Conservation (phyloP, 2,797 vertebrate species). For the Lindbergichthys nudifrons region DNA sequence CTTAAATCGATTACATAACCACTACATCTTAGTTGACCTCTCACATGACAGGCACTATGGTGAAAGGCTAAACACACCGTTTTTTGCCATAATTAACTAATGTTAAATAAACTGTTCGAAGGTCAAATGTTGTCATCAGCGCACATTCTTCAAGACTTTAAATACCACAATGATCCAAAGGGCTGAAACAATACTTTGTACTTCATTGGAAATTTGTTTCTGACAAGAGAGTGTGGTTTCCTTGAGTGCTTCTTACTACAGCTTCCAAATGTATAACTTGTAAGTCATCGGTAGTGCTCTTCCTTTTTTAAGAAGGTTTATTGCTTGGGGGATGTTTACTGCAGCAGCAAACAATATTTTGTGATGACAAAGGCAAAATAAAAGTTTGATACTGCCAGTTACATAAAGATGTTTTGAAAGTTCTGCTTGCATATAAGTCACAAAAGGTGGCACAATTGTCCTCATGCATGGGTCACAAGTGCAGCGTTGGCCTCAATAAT, state of each 20-base stretch:
- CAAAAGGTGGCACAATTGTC: neutral
- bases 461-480: too few relatives aligned
- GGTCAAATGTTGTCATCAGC: slow-evolving; percentile 31
- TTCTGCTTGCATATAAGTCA: neutral
- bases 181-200: slow-evolving; percentile 11
- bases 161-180: slow-evolving; percentile 6
- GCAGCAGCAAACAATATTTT: slow-evolving; percentile 9
- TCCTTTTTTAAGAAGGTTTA: slow-evolving; percentile 9
- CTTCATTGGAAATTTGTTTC: slow-evolving; percentile 20
- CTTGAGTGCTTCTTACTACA: slow-evolving; percentile 16
- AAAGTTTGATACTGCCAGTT: slow-evolving; percentile 3
- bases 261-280: slow-evolving; percentile 1
- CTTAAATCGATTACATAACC: neutral
- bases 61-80: slow-evolving; percentile 20
- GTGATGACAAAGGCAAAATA: slow-evolving; percentile 3
- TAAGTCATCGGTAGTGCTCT: slow-evolving; percentile 11
- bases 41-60: slow-evolving; percentile 1
- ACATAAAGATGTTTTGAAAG: neutral
- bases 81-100: slow-evolving; percentile 11
- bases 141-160: slow-evolving; percentile 32
- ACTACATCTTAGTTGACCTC: slow-evolving; percentile 24
- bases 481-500: neutral
- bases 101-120: slow-evolving; percentile 21
- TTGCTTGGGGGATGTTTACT: slow-evolving; percentile 18
- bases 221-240: slow-evolving; percentile 21